A percentile compares a stretch with the other conserved stretches of the same genome.
Conservation (phyloP, 2,888 invertebrate species). For the Heliothis peltigera region DNA sequence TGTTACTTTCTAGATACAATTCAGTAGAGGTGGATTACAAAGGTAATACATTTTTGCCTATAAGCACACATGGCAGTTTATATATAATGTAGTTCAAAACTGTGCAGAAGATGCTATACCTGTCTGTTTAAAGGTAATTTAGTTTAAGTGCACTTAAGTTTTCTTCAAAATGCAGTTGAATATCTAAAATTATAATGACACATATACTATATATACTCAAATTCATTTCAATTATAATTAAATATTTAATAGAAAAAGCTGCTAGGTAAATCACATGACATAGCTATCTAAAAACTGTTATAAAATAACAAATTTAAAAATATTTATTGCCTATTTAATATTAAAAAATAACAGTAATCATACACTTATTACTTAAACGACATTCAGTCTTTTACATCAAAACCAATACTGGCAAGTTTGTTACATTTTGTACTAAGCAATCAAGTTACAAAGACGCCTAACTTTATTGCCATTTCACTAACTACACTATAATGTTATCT, state of each 20-base stretch:
- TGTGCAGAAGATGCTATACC: constrained; percentile 7
- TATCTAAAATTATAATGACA: constrained; percentile 40
- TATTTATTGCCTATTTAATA: constrained; percentile 74
- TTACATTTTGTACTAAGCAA: constrained; percentile 89
- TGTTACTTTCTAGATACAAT: constrained; percentile 40
- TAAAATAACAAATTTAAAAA: constrained; percentile 62
- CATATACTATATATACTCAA: constrained; percentile 41
- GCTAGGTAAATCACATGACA: constrained; percentile 70
- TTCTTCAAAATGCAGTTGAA: constrained; percentile 39
- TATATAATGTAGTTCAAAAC: constrained; percentile 21
- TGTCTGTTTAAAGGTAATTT: constrained; percentile 24
- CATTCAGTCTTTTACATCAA: constrained; percentile 89
- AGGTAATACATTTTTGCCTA: constrained; percentile 48
- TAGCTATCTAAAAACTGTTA: constrained; percentile 60
- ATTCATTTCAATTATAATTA: constrained; percentile 48
- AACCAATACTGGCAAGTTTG: constrained; percentile 90
- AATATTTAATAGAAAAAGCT: constrained; percentile 63
- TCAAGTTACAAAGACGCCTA: constrained; percentile 76
- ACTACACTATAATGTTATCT: constrained; percentile 64
- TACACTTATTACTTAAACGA: constrained; percentile 82
- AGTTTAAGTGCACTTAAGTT: constrained; percentile 57
- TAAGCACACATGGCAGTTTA: constrained; percentile 29
- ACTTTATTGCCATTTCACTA: constrained; percentile 82
- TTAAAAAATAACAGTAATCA: constrained; percentile 81
- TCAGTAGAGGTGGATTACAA: constrained; percentile 56